A percentile compares a stretch with the other conserved stretches of the same genome.
These are phyloP conservation scores for Bubo blakistoni DNA, from an alignment of 2,113 vertebrate species.

Conservation along the genomic window DNA sequence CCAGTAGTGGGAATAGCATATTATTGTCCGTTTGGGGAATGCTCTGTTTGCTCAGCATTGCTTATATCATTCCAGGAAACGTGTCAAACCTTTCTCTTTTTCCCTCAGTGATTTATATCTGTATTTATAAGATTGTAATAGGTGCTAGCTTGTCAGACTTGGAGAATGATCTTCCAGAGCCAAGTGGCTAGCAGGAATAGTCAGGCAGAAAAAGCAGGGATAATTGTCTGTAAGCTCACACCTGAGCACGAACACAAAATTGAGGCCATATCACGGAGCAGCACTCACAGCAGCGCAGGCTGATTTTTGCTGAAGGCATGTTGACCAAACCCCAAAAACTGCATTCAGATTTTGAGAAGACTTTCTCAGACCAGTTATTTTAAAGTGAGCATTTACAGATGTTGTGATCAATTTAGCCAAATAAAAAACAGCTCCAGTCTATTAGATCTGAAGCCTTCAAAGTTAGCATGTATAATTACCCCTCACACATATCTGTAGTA, in stretches of 20 bases:
- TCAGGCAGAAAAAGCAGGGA: not conserved
- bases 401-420: not conserved
- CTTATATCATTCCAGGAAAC: not conserved
- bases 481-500: not conserved
- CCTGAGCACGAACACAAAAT: not conserved
- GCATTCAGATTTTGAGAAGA: not conserved
- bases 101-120: not conserved
- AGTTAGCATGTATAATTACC: not conserved
- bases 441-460: not conserved
- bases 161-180: not conserved
- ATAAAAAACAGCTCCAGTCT: not conserved
- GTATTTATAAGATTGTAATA: not conserved
- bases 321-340: not conserved
- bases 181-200: not conserved
- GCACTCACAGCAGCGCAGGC: not conserved
- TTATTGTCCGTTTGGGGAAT: not conserved
- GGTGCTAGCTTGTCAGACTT: not conserved
- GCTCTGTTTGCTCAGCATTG: not conserved
- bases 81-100: not conserved
- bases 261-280: not conserved
- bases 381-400: not conserved
- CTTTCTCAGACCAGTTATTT: not conserved
- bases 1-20: not conserved
- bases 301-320: not conserved
- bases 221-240: slow-evolving; percentile 22